A percentile compares a stretch with the other conserved stretches of the same genome.
Evolutionary conservation across 1,140 invertebrate species (phyloP).

Genomic region (Drosophila watanabei): DNA sequence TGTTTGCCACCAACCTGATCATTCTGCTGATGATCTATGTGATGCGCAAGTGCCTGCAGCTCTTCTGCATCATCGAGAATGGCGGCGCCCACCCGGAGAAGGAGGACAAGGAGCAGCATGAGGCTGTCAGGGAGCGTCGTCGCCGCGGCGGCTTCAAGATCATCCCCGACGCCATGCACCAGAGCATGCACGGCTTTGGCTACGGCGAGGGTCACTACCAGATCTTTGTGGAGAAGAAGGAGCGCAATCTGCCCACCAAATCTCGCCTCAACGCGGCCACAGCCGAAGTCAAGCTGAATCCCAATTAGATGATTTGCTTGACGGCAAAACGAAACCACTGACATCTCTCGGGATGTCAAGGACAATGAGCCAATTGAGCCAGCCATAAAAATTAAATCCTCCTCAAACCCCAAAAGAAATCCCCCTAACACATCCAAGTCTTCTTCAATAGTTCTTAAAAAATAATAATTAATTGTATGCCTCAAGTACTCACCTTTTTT

Average conservation of each 20-base stretch:
- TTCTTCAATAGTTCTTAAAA: conserved; percentile 45
- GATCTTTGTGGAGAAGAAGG: conserved; percentile 82
- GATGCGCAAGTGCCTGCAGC: conserved; percentile 72
- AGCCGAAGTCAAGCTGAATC: conserved; percentile 83
- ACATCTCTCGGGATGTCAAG: conserved; percentile 27
- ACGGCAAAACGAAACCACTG: conserved; percentile 8
- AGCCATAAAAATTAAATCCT: conserved; percentile 26
- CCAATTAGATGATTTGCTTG: conserved; percentile 63
- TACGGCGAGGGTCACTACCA: conserved; percentile 81
- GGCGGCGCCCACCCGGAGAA: conserved; percentile 39
- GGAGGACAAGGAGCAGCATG: conserved; percentile 8
- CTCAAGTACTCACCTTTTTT: conserved; percentile 18
- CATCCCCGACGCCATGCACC: conserved; percentile 70
- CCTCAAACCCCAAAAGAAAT: too few species aligned
- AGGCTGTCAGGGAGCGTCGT: conserved; percentile 34
- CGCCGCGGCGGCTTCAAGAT: conserved; percentile 61
- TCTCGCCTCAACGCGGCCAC: conserved; percentile 76
- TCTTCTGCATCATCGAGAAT: conserved; percentile 80
- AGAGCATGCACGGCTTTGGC: conserved; percentile 79
- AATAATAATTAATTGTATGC: conserved; percentile 39
- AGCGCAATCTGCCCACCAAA: conserved; percentile 74
- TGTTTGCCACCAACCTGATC: conserved; percentile 75
- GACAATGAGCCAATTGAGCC: conserved; percentile 63
- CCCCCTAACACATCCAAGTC: conserved; percentile 22
- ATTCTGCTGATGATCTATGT: conserved; percentile 74